Conservation (phyloP, 2,113 vertebrate genomes). For the Procavia capensis region DNA sequence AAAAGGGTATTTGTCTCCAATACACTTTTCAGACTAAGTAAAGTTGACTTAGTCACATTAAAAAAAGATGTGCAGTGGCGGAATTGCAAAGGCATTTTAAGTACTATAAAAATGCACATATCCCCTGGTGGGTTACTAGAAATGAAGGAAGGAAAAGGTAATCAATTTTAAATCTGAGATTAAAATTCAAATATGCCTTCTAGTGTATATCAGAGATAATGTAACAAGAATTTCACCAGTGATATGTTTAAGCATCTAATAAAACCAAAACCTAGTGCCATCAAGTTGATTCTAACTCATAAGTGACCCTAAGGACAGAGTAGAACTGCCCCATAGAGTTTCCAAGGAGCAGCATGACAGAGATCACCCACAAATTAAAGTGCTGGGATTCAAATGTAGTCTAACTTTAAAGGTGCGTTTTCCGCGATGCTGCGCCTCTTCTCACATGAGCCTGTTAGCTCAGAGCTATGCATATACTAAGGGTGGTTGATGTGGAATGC, state of each 20-base stretch:
- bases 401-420: neutral
- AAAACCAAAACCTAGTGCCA: too few relatives aligned
- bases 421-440: neutral
- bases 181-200: neutral
- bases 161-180: neutral
- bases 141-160: neutral
- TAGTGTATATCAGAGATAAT: neutral
- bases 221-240: neutral
- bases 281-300: too few relatives aligned
- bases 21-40: neutral
- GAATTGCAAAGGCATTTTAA: neutral
- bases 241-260: neutral
- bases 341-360: neutral
- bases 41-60: neutral
- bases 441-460: neutral
- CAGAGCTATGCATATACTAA: neutral
- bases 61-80: neutral
- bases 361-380: neutral
- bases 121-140: neutral
- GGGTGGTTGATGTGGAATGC: neutral
- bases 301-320: too few relatives aligned
- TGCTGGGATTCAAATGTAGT: neutral
- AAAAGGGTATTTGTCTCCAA: conserved; percentile 2
- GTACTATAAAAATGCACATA: neutral
- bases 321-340: too few relatives aligned